Base-by-base conservation (phyloP, 2,888 invertebrate genomes). In the Synanthedon vespiformis region DNA sequence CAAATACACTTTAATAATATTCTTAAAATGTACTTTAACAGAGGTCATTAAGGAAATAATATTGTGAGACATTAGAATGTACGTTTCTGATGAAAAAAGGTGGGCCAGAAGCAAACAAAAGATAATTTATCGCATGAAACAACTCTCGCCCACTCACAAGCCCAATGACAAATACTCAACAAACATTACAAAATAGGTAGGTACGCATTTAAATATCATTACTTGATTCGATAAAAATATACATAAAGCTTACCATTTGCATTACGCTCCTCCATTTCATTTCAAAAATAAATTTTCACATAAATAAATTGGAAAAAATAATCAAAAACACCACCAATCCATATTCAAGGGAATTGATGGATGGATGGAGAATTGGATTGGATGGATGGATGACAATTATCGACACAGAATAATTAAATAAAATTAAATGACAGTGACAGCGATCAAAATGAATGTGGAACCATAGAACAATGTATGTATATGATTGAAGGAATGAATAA, bases 81-180 rank as follows among this genome's bases (percentile, higher is more conserved):
- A 34, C 34, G 34, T 34, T 34, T 34, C 2, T 34, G 34, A 34
- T 8, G 34, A 53, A 55, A 49, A 57, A 54, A 63, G 58, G 57
- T 51, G 58, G 70, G 61, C 62, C 61, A 60, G 56, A 59, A 60
- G 57, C 70, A 77, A 80, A 83, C 81, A 84, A 83, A 82, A 83
- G 79, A 74, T 77, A 67, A 73, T 71, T 73, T 66, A 49, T n/a
- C 22, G 12, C 57, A 57, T 55, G 60, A 73, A 77, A 75, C 69
- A 74, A 72, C 70, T 66, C 72, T 82, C 83, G 82, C 84, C 85
- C 84, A 86, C 85, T 75, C 84, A 78, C 64, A 63, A 66, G 61
- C 58, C 73, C 63, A 61, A 68, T 69, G 74, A 71, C 70, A 77
- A 71, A 63, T 44, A 44, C n/a, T 44, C 12, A n/a, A n/a, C 5